Evolutionary conservation across 2,888 invertebrate genomes (phyloP).

Genomic region (Macropis europaea): DNA sequence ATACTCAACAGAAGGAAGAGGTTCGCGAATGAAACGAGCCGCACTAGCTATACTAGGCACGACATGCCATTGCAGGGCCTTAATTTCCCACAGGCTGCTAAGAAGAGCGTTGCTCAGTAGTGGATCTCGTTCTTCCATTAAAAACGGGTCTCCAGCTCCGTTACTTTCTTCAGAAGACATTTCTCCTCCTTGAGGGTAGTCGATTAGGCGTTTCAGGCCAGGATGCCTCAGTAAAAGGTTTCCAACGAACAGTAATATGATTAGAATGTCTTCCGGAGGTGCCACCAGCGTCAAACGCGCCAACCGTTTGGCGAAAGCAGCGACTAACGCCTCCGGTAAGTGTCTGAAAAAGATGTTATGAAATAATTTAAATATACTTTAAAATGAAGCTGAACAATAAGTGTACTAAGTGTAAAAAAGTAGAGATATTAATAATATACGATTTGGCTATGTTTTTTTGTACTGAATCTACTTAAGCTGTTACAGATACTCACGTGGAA

Average conservation of each 20-base stretch:
- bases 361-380: too few species aligned
- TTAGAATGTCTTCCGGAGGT: conserved; percentile 88
- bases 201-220: conserved; percentile 86
- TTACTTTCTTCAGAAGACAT: conserved; percentile 65
- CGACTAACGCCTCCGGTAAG: conserved; percentile 93
- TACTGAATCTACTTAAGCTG: too few species aligned
- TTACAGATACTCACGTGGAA: conserved; percentile 87
- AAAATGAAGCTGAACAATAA: too few species aligned
- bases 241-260: conserved; percentile 90
- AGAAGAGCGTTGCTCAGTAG: conserved; percentile 89
- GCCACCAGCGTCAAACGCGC: conserved; percentile 92
- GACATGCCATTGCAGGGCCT: conserved; percentile 87
- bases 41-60: conserved; percentile 87
- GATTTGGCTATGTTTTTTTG: too few species aligned
- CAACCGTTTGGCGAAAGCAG: conserved; percentile 95
- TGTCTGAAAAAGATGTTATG: conserved; percentile 83
- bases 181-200: conserved; percentile 80
- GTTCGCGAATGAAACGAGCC: conserved; percentile 86
- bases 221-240: conserved; percentile 94
- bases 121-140: conserved; percentile 91
- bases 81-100: conserved; percentile 96
- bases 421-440: too few species aligned
- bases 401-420: too few species aligned
- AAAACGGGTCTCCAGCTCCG: conserved; percentile 88
- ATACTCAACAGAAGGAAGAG: conserved; percentile 85